These are phyloP conservation scores for Girardia tigrina DNA, from an alignment of 2,888 invertebrate species.

Conservation along the genomic window DNA sequence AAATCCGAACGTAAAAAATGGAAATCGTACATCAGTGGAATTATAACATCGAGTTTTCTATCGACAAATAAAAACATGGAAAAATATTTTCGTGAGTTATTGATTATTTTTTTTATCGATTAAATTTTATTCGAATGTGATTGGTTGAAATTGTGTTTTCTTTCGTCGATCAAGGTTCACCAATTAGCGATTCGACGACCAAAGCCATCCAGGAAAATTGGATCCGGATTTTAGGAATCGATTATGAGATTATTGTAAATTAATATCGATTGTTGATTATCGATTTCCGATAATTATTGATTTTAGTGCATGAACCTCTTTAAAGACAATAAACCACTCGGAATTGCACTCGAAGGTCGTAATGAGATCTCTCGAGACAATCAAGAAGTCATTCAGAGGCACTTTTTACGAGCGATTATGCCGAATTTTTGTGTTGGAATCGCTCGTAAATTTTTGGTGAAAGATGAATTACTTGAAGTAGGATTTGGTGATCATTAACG, in stretches of 20 bases:
- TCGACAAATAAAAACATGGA: background rate
- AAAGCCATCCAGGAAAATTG: background rate
- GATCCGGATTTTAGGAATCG: background rate
- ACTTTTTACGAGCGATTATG: background rate
- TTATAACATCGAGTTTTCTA: background rate
- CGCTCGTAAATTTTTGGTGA: background rate
- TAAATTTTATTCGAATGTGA: background rate
- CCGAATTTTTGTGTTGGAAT: background rate
- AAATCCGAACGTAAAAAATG: background rate
- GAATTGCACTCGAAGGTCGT: background rate
- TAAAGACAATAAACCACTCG: background rate
- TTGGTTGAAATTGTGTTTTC: background rate
- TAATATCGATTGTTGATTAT: no score
- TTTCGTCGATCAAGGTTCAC: no score
- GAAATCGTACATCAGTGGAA: constrained; percentile 12
- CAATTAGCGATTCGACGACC: background rate
- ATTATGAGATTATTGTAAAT: background rate
- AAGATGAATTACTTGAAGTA: background rate
- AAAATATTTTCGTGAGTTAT: background rate
- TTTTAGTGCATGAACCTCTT: background rate
- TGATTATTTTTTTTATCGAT: background rate
- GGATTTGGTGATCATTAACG: background rate
- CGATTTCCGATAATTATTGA: no score
- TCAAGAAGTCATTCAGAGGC: background rate
- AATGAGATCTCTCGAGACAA: background rate